Evolutionary conservation across 2,113 vertebrate genomes (phyloP).

Genomic region (Pandion haliaetus): DNA sequence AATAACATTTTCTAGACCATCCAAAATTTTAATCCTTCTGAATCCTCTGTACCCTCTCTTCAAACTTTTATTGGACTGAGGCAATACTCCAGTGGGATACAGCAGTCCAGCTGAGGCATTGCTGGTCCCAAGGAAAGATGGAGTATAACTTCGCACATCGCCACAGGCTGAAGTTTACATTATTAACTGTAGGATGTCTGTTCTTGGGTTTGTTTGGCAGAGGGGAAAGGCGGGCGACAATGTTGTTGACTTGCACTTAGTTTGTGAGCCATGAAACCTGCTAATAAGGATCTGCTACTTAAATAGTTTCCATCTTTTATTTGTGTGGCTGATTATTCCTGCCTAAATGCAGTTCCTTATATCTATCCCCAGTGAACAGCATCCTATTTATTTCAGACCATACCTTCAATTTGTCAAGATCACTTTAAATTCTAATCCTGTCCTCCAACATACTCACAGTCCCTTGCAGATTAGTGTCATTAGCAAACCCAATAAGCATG

Average conservation of each 20-base stretch:
- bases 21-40: neutral
- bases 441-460: neutral
- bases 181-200: neutral
- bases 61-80: neutral
- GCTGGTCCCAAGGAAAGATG: neutral
- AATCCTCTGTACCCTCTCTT: neutral
- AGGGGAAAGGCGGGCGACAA: neutral
- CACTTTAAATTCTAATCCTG: conserved; percentile 38
- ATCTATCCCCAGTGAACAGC: neutral
- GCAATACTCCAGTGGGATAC: neutral
- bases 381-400: conserved; percentile 21
- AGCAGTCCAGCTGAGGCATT: neutral
- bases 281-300: neutral
- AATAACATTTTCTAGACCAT: neutral
- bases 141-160: neutral
- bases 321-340: neutral
- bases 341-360: neutral
- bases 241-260: neutral
- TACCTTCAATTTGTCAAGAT: conserved; percentile 29
- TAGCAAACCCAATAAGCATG: conserved; percentile 44
- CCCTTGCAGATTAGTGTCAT: conserved; percentile 30
- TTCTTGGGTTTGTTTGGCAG: neutral
- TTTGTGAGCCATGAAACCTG: neutral
- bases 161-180: neutral
- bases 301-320: neutral